Base-by-base conservation (phyloP, 1,140 invertebrate species). In the Coboldia fuscipes region DNA sequence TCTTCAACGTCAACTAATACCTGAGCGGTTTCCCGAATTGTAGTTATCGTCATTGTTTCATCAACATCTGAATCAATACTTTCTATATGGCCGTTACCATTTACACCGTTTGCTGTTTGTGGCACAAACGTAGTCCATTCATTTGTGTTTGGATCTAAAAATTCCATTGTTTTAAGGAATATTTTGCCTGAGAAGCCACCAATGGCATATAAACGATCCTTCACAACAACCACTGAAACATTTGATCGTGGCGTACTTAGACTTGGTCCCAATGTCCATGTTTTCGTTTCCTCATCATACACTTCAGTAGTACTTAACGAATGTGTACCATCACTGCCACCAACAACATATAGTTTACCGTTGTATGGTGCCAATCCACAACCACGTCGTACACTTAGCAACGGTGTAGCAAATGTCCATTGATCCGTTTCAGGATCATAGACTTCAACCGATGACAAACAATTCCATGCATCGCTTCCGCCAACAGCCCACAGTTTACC, bases 101-200 rank as follows among this genome's bases (percentile, higher is more conserved):
- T n/a, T 42, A 39, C 15, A 39, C 22, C 10, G 42, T 37, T 39
- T 44, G 42, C 22, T 31, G 30, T 7, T n/a, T 51, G 50, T 37
- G 53, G 34, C 33, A 36, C 56, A 42, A 77, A 75, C 15, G 65
- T 68, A 12, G 72, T 79, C 75, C 75, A 81, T 45, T 77, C 73
- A 42, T 73, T 69, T 31, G 66, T 68, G 22, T 68, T 63, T 23
- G 59, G 54, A 43, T 77, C 75, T 34, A 83, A 52, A 43, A 71
- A 81, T 60, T 86, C 81, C 32, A 84, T 71, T n/a, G 73, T 79
- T 44, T 78, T 76, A 16, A 86, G 57, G 57, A 86, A 86, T 37
- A 63, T 64, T 59, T 45, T 61, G 58, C 75, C 76, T 45, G 73
- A 75, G 54, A 75, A 84, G 34, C 76, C 79, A 13, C 79, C 79